Evolutionary conservation across 2,888 invertebrate genomes (phyloP), one percentile per base, ranked within the genome.

Genomic region (Hypsopygia costalis): DNA sequence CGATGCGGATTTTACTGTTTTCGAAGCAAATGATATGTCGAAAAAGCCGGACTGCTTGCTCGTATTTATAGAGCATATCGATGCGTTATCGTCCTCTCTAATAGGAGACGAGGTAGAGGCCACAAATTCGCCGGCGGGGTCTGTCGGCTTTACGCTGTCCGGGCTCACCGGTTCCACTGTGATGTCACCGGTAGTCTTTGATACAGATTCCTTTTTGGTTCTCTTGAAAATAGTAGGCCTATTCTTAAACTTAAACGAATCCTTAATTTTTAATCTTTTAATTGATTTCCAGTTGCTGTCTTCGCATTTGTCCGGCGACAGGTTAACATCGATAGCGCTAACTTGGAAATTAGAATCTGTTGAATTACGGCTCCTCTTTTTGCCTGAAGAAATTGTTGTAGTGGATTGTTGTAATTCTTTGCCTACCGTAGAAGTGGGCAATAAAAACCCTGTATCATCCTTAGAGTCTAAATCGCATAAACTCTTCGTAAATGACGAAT

Each of bases 261-360:
- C 89, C 52, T 89, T 89, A 43, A 89, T 88, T 66, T 89, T 89
- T 34, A 89, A 59, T 49, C 87, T 73, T 62, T 89, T 89, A 16
- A 89, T 89, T 1, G 89, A 87, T 55, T 88, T 89, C 89, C 89
- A 89, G 52, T 86, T 74, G 39, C 81, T 83, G 21, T 89, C 88
- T 55, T 88, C 89, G 25, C 79, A 71, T 62, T 88, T 88, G 44
- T 87, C 87, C 1, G 83, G 82, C 4, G 83, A 86, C 25, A 72
- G 57, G 54, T 81, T 79, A 6, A 73, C 72, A 48, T 83, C 81
- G 16, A 81, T 60, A n/a, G 67, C 53, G 51, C 80, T 83, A 7
- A 87, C 76, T 66, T 81, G 80, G 57, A 88, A 85, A 61, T 74
- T 87, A 0, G 88, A 86, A 44, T 89, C 89, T 1, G 87, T 88